These are phyloP conservation scores for Cyanoliseus patagonus DNA, from an alignment of 2,113 vertebrate genomes.

Conservation along the genomic window DNA sequence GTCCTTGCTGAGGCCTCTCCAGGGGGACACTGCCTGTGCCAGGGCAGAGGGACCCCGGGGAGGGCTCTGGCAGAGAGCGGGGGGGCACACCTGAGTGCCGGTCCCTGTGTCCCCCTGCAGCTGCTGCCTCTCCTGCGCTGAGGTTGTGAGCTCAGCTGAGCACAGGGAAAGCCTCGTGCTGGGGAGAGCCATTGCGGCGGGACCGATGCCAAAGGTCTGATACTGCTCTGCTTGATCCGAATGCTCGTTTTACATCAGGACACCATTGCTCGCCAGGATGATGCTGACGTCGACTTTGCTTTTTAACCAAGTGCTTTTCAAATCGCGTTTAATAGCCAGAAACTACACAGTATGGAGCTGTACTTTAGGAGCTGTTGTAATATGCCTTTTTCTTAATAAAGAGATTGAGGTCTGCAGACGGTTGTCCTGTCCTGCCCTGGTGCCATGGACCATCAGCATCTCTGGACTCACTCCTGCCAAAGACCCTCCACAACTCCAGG, in stretches of 20 bases:
- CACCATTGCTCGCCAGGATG: background rate
- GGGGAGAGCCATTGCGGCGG: background rate
- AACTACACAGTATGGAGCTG: conserved; percentile 47
- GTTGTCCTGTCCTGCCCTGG: background rate
- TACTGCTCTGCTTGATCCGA: background rate
- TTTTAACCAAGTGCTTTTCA: conserved; percentile 72
- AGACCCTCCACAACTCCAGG: background rate
- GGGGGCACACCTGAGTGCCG: background rate
- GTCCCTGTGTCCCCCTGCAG: background rate
- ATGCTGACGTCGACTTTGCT: conserved; percentile 29
- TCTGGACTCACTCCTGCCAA: background rate
- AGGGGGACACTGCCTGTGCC: background rate
- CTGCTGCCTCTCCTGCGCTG: background rate
- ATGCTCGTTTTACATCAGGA: background rate
- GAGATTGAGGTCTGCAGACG: background rate
- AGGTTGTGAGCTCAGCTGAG: background rate
- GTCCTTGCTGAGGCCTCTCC: background rate
- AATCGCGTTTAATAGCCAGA: conserved; percentile 27
- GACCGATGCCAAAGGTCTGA: background rate
- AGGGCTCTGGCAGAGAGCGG: background rate
- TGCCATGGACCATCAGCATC: background rate
- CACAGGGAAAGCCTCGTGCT: background rate
- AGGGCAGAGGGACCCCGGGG: background rate
- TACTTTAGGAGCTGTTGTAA: conserved; percentile 58
- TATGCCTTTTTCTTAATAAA: conserved; percentile 78